A percentile compares a stretch with the other conserved stretches of the same genome.
These are phyloP conservation scores for Onychomys torridus DNA, from an alignment of 2,797 vertebrate genomes.

Conservation along the genomic window DNA sequence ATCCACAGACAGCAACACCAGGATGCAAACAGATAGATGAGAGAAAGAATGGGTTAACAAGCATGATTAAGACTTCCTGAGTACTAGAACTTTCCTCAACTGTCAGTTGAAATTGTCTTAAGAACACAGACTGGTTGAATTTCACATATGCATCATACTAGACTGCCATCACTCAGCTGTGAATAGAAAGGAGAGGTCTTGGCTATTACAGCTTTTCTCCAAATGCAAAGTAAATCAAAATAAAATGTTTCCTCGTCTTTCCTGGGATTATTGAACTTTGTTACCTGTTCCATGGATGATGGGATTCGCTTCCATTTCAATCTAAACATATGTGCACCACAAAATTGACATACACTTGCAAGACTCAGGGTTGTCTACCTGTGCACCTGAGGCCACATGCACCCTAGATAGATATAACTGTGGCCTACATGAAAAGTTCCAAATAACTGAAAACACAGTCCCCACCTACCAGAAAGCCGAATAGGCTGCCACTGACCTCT, in stretches of 20 bases:
- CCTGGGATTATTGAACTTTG: neutral
- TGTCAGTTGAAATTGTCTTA: neutral
- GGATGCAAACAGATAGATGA: neutral
- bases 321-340: neutral
- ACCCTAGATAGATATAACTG: neutral
- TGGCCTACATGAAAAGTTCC: neutral
- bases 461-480: too few relatives aligned
- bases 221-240: neutral
- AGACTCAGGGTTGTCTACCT: neutral
- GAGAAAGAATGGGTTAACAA: neutral
- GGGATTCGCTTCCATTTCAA: neutral
- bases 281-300: neutral
- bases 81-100: neutral
- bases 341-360: neutral
- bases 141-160: neutral
- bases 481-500: neutral
- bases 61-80: neutral
- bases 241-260: neutral
- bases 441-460: neutral
- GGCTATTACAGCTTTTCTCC: neutral
- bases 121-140: neutral
- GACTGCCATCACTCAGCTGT: neutral
- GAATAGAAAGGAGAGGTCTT: neutral
- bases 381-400: too few relatives aligned
- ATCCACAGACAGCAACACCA: neutral